Evolutionary conservation across 2,797 vertebrate species (phyloP).

Genomic region (Babyrousa celebensis): DNA sequence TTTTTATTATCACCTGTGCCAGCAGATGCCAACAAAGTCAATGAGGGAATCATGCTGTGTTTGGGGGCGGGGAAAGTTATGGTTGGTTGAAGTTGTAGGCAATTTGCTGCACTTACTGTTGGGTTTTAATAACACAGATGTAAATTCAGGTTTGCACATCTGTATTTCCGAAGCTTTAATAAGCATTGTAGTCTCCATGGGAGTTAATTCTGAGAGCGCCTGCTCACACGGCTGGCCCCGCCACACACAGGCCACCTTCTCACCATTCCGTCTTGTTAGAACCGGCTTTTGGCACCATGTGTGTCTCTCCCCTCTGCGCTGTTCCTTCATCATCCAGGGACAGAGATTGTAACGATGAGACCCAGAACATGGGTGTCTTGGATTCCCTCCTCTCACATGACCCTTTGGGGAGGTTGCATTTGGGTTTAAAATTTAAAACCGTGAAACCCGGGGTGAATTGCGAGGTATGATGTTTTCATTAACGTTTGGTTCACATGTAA

Average conservation of each 20-base stretch:
- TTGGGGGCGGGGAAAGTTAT: neutral
- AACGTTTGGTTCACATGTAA: neutral
- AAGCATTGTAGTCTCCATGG: neutral
- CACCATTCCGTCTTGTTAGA: accelerated
- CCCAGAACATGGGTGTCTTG: neutral
- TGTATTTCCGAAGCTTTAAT: neutral
- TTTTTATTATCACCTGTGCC: neutral
- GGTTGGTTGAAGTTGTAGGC: neutral
- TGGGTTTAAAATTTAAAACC: neutral
- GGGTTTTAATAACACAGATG: neutral
- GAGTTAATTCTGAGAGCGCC: neutral
- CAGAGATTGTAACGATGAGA: neutral
- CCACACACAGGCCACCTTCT: accelerated
- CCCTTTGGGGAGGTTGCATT: neutral
- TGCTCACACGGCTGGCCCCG: neutral
- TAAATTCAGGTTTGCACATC: neutral
- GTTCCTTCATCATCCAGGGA: neutral
- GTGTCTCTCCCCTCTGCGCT: neutral
- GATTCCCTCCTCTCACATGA: neutral
- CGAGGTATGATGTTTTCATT: neutral
- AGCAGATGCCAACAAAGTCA: neutral
- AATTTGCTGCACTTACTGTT: neutral
- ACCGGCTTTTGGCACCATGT: neutral
- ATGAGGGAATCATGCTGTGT: neutral
- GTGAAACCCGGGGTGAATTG: neutral